phyloP scores from a whole-genome alignment of 2,797 vertebrate genomes.

The Eulemur albifrons region DNA sequence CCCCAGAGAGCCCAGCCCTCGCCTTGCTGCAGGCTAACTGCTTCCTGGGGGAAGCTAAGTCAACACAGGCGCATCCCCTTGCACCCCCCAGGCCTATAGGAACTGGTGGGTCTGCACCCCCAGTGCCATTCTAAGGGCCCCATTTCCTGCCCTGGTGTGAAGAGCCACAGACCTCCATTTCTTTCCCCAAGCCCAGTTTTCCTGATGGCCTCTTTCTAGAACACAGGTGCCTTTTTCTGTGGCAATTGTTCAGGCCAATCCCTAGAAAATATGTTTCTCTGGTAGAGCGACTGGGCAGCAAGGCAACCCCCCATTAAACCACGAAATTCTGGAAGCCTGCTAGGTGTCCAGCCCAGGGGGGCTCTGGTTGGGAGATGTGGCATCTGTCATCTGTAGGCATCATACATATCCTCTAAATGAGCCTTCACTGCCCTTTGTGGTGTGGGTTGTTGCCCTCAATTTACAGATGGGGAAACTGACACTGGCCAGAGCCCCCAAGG shows the following conservation, averaged over 20 bases:
- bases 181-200: neutral
- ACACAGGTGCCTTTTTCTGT: neutral
- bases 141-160: neutral
- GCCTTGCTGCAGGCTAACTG: neutral
- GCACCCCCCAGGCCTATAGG: neutral
- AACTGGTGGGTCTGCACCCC: neutral
- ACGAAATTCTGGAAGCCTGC: neutral
- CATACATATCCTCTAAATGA: neutral
- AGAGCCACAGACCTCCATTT: neutral
- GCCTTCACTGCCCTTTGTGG: neutral
- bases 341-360: neutral
- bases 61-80: neutral
- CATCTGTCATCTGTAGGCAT: neutral
- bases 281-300: neutral
- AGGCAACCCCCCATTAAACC: neutral
- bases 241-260: neutral
- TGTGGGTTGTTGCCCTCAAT: neutral
- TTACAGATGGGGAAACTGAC: neutral
- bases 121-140: neutral
- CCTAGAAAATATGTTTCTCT: neutral
- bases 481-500: neutral
- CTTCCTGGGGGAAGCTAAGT: neutral
- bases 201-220: neutral
- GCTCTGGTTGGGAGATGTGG: neutral
- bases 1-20: constrained; percentile 29